These are phyloP conservation scores for Dasypolia templi DNA, from an alignment of 2,888 invertebrate species.

Conservation along the genomic window DNA sequence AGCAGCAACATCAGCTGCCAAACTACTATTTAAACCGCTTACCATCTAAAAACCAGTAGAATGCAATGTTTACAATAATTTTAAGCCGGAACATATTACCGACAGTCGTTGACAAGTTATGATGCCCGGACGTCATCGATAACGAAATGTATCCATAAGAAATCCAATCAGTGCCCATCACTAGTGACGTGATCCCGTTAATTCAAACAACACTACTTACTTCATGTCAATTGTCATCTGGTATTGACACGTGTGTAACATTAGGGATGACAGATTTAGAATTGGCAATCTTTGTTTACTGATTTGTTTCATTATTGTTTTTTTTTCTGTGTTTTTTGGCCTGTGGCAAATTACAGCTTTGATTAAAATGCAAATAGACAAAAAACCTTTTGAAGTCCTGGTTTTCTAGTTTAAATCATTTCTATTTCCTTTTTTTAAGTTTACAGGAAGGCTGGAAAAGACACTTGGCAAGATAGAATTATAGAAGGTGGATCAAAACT, in stretches of 20 bases:
- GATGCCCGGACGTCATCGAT: conserved; percentile 43
- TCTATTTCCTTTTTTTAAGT: too few relatives aligned
- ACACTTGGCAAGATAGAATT: too few relatives aligned
- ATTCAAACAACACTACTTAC: conserved; percentile 74
- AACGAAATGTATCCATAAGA: conserved; percentile 63
- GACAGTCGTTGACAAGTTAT: conserved; percentile 43
- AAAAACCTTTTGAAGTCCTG: too few relatives aligned
- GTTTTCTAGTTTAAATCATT: too few relatives aligned
- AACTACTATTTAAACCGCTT: conserved; percentile 6
- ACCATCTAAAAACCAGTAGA: conserved; percentile 20
- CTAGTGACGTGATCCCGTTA: conserved; percentile 73
- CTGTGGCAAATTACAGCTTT: too few relatives aligned
- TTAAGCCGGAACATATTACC: conserved; percentile 55
- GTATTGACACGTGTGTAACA: conserved; percentile 69
- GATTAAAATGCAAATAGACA: too few relatives aligned
- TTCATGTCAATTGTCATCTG: conserved; percentile 74
- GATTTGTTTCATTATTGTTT: too few relatives aligned
- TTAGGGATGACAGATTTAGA: conserved; percentile 44
- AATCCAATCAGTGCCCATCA: conserved; percentile 64
- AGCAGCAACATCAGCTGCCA: not conserved
- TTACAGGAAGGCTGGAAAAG: too few relatives aligned
- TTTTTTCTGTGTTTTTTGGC: too few relatives aligned
- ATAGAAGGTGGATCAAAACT: too few relatives aligned
- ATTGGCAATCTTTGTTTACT: conserved; percentile 5
- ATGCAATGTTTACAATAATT: conserved; percentile 32